Evolutionary conservation across 1,140 invertebrate species (phyloP).

Genomic region (Pseudobourletiella spinata): DNA sequence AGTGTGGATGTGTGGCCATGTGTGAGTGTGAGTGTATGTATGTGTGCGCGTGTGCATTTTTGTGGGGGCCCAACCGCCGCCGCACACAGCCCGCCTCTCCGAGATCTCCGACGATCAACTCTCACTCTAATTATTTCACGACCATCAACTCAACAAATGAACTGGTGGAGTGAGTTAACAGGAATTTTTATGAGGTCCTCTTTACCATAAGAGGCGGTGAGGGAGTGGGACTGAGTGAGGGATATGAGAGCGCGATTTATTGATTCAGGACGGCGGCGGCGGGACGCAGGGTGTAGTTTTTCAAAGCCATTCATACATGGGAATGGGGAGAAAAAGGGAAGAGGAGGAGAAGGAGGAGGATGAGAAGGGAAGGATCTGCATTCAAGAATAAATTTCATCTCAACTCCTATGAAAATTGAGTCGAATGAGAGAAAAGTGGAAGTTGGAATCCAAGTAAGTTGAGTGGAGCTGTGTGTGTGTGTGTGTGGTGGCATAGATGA

Average conservation of each 20-base stretch:
- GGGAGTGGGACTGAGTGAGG: neutral
- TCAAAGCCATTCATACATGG: neutral
- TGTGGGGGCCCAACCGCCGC: too few relatives aligned
- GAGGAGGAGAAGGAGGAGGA: conserved; percentile 6
- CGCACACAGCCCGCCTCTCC: neutral
- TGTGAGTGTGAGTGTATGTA: too few relatives aligned
- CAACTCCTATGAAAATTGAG: too few relatives aligned
- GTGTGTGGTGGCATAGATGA: neutral
- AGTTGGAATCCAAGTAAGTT: too few relatives aligned
- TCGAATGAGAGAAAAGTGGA: too few relatives aligned
- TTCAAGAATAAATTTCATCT: too few relatives aligned
- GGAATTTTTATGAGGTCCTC: neutral
- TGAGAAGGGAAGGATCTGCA: neutral
- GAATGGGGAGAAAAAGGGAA: neutral
- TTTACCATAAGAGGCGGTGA: neutral
- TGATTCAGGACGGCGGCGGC: neutral
- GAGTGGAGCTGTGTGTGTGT: too few relatives aligned
- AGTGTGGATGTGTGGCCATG: too few relatives aligned
- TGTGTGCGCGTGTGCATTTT: too few relatives aligned
- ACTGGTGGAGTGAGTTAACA: neutral
- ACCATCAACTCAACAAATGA: neutral
- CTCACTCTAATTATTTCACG: neutral
- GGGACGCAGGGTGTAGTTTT: neutral
- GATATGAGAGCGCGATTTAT: too few relatives aligned
- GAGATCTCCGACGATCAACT: neutral